Evolutionary conservation across 2,888 invertebrate species (phyloP), one percentile per base, ranked within the genome.

Genomic region (Ectropis crepuscularia): DNA sequence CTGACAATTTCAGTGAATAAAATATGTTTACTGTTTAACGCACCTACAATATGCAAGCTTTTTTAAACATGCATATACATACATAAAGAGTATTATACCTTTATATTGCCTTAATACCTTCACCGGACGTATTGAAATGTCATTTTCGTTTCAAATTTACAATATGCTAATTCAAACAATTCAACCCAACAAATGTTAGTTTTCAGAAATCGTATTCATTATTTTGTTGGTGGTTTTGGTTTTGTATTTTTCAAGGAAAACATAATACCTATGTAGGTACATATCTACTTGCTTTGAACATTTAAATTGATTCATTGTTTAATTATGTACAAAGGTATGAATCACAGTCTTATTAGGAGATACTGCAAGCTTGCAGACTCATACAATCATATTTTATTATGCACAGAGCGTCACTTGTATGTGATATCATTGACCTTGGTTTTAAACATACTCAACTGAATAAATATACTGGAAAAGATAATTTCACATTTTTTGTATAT

Each of bases 381-480:
- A 60, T 61, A 53, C 57, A 63, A 66, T 71, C 57, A 69, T 58
- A 53, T 69, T 74, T 54, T 74, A 77, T 79, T 70, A 76, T 76
- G 72, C 68, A 69, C 71, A 63, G 57, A 68, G 45, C 54, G 61
- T 16, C 48, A 38, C 46, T 37, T 28, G 42, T 37, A 5, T 47
- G 49, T 49, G 49, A 39, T 50, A 55, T 50, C 43, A 53, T 9
- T 58, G 28, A 54, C 51, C 45, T 54, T 36, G 43, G n/a, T 43
- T 38, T 36, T 37, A 5, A 12, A 54, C 7, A 11, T 46, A 45
- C 16, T 38, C 4, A 41, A 39, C 39, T 0, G 8, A 7, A n/a
- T 10, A 37, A 41, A 41, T 41, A 10, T 41, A 41, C 39, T 11
- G 9, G 6, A 16, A 38, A 6, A 11, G 2, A 28, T 28, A 28